phyloP scores from a whole-genome alignment of 2,888 invertebrate species.

The Eurytoma adleriae region DNA sequence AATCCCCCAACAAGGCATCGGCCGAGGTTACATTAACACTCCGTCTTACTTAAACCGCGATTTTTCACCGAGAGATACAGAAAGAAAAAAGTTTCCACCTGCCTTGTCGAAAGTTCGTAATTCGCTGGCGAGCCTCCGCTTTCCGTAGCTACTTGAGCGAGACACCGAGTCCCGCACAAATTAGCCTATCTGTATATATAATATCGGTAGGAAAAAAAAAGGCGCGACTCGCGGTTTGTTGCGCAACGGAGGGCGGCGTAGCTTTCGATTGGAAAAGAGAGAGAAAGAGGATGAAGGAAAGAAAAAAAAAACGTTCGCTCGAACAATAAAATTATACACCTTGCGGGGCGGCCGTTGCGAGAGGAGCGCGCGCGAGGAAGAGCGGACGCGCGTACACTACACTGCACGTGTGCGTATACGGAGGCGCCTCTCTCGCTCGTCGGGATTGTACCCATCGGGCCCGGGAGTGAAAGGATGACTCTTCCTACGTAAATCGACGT shows the following conservation, averaged over 20 bases:
- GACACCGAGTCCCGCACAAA: background rate
- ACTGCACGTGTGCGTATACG: background rate
- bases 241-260: slow-evolving; percentile 18
- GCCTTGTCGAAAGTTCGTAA: background rate
- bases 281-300: too few species aligned
- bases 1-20: background rate
- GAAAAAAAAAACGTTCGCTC: slow-evolving; percentile 18
- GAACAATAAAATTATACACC: slow-evolving; percentile 52
- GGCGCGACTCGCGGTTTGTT: slow-evolving; percentile 12
- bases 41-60: background rate
- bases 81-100: background rate
- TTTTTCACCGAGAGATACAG: background rate
- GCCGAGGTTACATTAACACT: background rate
- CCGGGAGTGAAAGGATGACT: slow-evolving; percentile 54
- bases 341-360: slow-evolving; percentile 31
- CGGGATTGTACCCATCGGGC: slow-evolving; percentile 33
- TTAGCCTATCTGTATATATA: background rate
- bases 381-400: background rate
- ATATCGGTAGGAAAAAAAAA: background rate
- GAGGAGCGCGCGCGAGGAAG: background rate
- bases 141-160: slow-evolving; percentile 6
- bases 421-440: slow-evolving; percentile 30
- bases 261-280: slow-evolving; percentile 33
- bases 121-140: background rate
- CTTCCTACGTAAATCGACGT: slow-evolving; percentile 55